Conservation (phyloP, 1,140 invertebrate genomes). For the Chionoecetes opilio region DNA sequence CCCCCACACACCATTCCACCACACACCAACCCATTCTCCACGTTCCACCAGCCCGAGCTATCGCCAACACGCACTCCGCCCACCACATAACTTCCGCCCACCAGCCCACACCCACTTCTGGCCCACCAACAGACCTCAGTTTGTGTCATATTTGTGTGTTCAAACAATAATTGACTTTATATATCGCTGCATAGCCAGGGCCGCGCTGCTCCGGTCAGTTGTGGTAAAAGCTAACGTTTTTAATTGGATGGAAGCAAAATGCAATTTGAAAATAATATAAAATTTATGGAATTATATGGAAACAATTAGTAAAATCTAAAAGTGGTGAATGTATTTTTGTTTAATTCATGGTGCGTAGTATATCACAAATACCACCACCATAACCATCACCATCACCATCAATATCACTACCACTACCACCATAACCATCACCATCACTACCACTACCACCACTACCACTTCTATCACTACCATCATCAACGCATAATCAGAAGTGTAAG, state of each 20-base stretch:
- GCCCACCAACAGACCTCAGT: not conserved
- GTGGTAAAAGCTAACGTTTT: slow-evolving; percentile 8
- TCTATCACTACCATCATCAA: too few species aligned
- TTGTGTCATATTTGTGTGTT: slow-evolving; percentile 20
- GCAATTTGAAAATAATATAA: slow-evolving; percentile 13
- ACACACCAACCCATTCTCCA: too few species aligned
- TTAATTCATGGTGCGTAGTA: not conserved
- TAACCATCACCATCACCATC: not conserved
- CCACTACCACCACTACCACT: too few species aligned
- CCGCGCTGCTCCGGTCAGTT: not conserved
- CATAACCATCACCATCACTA: too few species aligned
- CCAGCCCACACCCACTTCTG: not conserved
- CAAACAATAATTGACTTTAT: slow-evolving; percentile 17
- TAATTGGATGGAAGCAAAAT: slow-evolving; percentile 31
- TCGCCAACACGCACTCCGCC: not conserved
- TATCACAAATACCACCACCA: not conserved
- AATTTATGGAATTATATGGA: slow-evolving; percentile 22
- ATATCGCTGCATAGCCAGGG: not conserved
- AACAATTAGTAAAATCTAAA: not conserved
- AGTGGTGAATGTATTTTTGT: not conserved
- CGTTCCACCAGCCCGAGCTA: not conserved
- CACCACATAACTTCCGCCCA: not conserved
- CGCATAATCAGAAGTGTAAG: too few species aligned
- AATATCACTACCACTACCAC: not conserved
- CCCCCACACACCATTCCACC: not conserved